phyloP scores from a whole-genome alignment of 2,113 vertebrate species.

The Empidonax traillii region DNA sequence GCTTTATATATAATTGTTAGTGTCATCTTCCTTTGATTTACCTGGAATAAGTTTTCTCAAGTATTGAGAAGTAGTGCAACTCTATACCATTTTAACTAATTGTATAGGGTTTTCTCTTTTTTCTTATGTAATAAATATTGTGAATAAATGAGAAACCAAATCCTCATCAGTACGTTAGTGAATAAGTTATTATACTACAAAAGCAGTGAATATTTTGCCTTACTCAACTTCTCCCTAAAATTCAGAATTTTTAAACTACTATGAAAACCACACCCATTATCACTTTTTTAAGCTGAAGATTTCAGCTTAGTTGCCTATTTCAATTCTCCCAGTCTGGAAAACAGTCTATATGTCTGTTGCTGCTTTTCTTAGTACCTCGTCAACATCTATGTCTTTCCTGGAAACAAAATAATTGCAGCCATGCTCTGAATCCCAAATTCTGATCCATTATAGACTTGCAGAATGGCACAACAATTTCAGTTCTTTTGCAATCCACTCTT shows the following conservation, averaged over 20 bases:
- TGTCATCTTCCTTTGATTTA: not conserved
- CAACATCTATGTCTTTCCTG: not conserved
- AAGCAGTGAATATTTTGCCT: not conserved
- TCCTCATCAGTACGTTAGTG: not conserved
- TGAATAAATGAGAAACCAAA: not conserved
- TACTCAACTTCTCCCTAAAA: not conserved
- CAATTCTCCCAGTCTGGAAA: not conserved
- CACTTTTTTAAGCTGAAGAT: not conserved
- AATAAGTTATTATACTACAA: not conserved
- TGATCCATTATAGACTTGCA: not conserved
- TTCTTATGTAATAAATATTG: not conserved
- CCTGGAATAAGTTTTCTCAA: not conserved
- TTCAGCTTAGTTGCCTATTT: not conserved
- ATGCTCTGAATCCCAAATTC: not conserved
- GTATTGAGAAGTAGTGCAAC: not conserved
- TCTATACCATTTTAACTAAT: not conserved
- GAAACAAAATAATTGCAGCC: not conserved
- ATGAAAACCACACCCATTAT: not conserved
- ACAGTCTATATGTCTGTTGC: not conserved
- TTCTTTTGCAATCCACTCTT: not conserved
- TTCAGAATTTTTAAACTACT: not conserved
- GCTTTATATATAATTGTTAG: not conserved
- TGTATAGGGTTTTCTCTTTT: not conserved
- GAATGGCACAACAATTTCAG: not conserved
- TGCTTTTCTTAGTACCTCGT: not conserved